Evolutionary conservation across 2,113 vertebrate species (phyloP), one percentile per base, ranked within the genome.

Genomic region (Axis porcinus): DNA sequence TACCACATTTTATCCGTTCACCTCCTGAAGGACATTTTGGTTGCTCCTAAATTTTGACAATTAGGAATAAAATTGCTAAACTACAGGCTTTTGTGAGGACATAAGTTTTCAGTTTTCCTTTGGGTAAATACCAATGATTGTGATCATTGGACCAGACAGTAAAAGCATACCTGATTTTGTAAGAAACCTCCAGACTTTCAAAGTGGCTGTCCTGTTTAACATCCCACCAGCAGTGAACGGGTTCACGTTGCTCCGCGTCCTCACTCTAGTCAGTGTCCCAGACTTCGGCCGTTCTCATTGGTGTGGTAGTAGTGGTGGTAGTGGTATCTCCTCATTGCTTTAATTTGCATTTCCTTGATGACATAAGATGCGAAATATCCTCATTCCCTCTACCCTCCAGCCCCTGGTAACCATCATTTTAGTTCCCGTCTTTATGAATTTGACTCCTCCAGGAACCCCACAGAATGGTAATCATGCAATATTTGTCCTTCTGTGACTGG

Each of bases 241-340:
- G 50, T 7, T 40, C 25, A 10, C 17, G 43, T 17, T 0, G 7
- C 25, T n/a, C 50, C 27, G 1, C 17, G 2, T 23, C 19, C 23
- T 40, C 12, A 2, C 25, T 78, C 13, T 5, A 3, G 30, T 62
- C 45, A 2, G 2, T 13, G 67, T 40, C n/a, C 11, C 9, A 10
- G 43, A 85, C 13, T 27, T 12, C 14, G 13, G 57, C 57, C 36
- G 1, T 86, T 6, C 21, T 17, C 19, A 14, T 2, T 5, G 8
- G 36, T 17, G 16, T 7, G 12, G 3, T 50, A 50, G 47, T 13
- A 50, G 47, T 50, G 2, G 12, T 50, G 12, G 36, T 5, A 3
- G 50, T 16, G 30, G 28, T 45, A 30, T 28, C 55, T 62, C 23
- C 23, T 10, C n/a, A 5, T 33, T 43, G 12, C 23, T 79, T 86